phyloP scores from a whole-genome alignment of 2,888 invertebrate species.

The Ditula angustiorana region DNA sequence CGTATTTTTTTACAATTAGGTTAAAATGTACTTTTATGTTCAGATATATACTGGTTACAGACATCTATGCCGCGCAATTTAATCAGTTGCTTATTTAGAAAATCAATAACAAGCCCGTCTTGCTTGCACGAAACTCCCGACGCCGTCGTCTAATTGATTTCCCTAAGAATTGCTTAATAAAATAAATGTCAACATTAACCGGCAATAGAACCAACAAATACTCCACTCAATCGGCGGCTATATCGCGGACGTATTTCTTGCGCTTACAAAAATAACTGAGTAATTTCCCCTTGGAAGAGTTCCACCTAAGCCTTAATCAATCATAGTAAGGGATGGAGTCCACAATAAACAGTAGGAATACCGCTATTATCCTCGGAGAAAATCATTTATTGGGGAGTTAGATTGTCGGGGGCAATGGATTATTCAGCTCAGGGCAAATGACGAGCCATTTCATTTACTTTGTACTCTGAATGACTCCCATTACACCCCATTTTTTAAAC shows the following conservation, averaged over 20 bases:
- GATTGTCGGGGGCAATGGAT: constrained; percentile 58
- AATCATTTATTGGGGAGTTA: constrained; percentile 70
- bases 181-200: constrained; percentile 16
- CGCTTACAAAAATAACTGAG: constrained; percentile 58
- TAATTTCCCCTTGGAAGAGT: constrained; percentile 69
- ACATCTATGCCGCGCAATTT: too few species aligned
- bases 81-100: background rate
- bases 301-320: constrained; percentile 74
- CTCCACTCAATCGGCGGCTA: constrained; percentile 6
- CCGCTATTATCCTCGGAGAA: constrained; percentile 66
- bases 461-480: constrained; percentile 5
- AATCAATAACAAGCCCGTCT: background rate
- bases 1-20: too few species aligned
- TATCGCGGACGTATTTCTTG: constrained; percentile 26
- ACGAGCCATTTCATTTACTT: constrained; percentile 26
- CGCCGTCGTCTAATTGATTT: constrained; percentile 3
- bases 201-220: constrained; percentile 20
- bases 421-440: constrained; percentile 49
- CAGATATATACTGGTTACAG: too few species aligned
- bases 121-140: background rate
- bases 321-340: constrained; percentile 68
- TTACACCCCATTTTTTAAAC: constrained; percentile 1
- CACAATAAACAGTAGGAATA: constrained; percentile 73
- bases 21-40: too few species aligned
- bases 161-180: constrained; percentile 1